These are phyloP conservation scores for Drosophila seguyi DNA, from an alignment of 1,140 invertebrate species.

Conservation along the genomic window DNA sequence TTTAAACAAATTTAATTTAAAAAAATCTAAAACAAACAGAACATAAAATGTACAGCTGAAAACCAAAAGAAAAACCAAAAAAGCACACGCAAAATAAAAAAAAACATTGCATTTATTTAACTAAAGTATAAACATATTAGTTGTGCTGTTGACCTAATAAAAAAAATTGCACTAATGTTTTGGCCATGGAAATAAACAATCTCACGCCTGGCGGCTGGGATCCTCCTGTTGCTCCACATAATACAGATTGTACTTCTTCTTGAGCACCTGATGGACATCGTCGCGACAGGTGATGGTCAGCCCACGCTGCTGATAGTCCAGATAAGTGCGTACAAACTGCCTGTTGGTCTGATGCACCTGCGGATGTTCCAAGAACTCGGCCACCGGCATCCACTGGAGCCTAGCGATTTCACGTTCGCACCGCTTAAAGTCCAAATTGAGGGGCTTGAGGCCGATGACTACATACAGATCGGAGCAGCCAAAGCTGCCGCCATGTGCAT, in stretches of 20 bases:
- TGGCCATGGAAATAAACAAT: neutral
- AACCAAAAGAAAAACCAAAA: neutral
- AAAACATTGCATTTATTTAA: conserved; percentile 18
- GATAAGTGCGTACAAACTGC: conserved; percentile 88
- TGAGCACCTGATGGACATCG: conserved; percentile 70
- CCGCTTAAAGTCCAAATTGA: conserved; percentile 87
- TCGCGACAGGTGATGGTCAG: conserved; percentile 86
- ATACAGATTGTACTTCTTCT: conserved; percentile 73
- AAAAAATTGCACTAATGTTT: conserved; percentile 40
- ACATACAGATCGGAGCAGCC: conserved; percentile 95
- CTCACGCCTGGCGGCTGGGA: conserved; percentile 4
- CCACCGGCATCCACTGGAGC: conserved; percentile 93
- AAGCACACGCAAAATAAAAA: neutral
- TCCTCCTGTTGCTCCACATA: conserved; percentile 38
- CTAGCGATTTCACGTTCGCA: conserved; percentile 91
- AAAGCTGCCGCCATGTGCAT: conserved; percentile 89
- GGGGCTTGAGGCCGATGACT: conserved; percentile 90
- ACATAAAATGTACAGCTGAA: neutral
- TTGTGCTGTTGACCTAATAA: conserved; percentile 20
- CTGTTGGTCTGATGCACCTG: conserved; percentile 91
- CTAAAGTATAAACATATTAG: conserved; percentile 20
- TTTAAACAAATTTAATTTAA: neutral
- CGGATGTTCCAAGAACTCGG: conserved; percentile 90
- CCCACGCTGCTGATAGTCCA: conserved; percentile 88
- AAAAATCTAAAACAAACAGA: neutral